phyloP scores from a whole-genome alignment of 2,888 invertebrate genomes.

The Megastigmus dorsalis region DNA sequence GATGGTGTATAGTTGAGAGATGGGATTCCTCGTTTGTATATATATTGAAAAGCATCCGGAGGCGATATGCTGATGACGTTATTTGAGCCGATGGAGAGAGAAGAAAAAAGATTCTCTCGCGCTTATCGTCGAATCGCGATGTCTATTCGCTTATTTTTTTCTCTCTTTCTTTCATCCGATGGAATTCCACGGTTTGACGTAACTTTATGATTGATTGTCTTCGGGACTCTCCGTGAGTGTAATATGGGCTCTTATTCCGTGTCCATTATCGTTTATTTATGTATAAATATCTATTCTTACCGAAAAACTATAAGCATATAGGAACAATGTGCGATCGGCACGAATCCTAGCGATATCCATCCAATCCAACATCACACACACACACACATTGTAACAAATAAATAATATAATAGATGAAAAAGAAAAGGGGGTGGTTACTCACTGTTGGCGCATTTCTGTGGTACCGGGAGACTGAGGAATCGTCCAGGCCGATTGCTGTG shows the following conservation, averaged over 20 bases:
- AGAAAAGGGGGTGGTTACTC: conserved; percentile 75
- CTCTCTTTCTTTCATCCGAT: not conserved
- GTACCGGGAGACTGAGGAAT: conserved; percentile 87
- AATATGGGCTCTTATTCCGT: not conserved
- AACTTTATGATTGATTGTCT: not conserved
- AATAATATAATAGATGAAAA: not conserved
- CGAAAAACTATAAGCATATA: too few species aligned
- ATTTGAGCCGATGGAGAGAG: too few species aligned
- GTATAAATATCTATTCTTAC: not conserved
- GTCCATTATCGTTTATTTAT: not conserved
- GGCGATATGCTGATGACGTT: not conserved
- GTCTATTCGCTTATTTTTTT: not conserved
- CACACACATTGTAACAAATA: too few species aligned
- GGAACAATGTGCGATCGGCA: too few species aligned
- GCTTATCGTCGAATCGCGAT: not conserved
- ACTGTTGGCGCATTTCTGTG: conserved; percentile 90
- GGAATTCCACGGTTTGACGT: not conserved
- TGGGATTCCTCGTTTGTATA: conserved; percentile 3
- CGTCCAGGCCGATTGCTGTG: conserved; percentile 86
- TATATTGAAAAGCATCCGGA: not conserved
- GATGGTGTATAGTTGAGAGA: not conserved
- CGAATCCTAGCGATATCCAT: too few species aligned
- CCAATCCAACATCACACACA: too few species aligned
- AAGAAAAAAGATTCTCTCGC: not conserved
- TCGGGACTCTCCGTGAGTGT: not conserved